Evolutionary conservation across 2,797 vertebrate genomes (phyloP).

Genomic region (Alcedo quadribrachys): DNA sequence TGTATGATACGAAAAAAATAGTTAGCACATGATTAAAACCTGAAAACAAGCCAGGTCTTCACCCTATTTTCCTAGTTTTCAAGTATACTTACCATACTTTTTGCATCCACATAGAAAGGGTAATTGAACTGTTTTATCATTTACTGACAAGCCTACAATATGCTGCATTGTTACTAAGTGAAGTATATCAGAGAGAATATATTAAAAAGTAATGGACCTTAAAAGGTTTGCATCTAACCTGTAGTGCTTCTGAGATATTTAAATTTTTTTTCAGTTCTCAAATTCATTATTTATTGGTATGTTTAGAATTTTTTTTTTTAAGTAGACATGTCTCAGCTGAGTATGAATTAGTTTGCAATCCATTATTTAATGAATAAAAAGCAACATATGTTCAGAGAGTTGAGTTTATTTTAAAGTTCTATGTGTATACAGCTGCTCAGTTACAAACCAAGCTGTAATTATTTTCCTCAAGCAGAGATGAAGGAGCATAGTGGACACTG

Average conservation of each 20-base stretch:
- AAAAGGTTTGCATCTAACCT: slow-evolving; percentile 62
- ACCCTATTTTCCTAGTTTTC: slow-evolving; percentile 1
- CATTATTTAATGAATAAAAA: slow-evolving; percentile 57
- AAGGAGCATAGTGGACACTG: neutral
- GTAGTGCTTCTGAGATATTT: slow-evolving; percentile 38
- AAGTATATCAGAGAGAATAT: slow-evolving; percentile 64
- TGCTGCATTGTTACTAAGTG: slow-evolving; percentile 38
- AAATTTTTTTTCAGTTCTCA: slow-evolving; percentile 50
- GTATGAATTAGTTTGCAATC: slow-evolving; percentile 49
- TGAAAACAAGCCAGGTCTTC: slow-evolving; percentile 1
- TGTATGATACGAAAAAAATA: neutral
- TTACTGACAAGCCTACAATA: slow-evolving; percentile 51
- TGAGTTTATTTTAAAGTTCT: slow-evolving; percentile 29
- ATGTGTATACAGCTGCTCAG: neutral
- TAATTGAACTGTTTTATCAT: slow-evolving; percentile 72
- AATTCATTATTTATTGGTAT: slow-evolving; percentile 55
- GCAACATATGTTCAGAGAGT: slow-evolving; percentile 26
- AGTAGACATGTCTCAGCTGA: neutral
- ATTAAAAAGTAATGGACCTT: slow-evolving; percentile 70
- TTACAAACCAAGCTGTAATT: slow-evolving; percentile 18
- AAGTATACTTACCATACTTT: slow-evolving; percentile 4
- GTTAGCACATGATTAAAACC: neutral
- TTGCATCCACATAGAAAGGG: slow-evolving; percentile 19
- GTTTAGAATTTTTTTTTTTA: neutral
- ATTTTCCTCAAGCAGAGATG: slow-evolving; percentile 19